phyloP scores from a whole-genome alignment of 2,797 vertebrate genomes.

The Phrynocephalus guinanensis region DNA sequence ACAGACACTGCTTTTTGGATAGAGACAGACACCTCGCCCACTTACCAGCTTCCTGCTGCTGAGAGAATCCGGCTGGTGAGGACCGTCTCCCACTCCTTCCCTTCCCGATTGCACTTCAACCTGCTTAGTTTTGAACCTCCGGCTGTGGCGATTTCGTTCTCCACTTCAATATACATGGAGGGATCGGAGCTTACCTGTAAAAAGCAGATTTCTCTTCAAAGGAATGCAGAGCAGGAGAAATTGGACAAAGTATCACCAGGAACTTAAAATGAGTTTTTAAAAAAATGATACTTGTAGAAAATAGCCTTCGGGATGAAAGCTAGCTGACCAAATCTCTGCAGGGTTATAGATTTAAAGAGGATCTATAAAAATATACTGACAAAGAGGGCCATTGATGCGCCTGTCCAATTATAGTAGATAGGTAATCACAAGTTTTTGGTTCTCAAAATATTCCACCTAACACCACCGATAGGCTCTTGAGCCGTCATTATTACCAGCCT shows the following conservation, averaged over 20 bases:
- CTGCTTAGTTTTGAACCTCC: slow-evolving; percentile 91
- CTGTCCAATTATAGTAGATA: background rate
- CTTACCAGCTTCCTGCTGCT: slow-evolving; percentile 92
- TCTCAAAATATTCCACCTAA: background rate
- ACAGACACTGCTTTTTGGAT: too few species aligned
- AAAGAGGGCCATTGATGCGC: too few species aligned
- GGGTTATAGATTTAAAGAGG: background rate
- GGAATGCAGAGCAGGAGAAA: slow-evolving; percentile 1
- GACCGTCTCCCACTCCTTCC: slow-evolving; percentile 91
- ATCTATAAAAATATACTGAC: background rate
- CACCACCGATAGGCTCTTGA: too few species aligned
- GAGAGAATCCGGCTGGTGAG: slow-evolving; percentile 89
- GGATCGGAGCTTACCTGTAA: slow-evolving; percentile 91
- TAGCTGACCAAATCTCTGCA: background rate
- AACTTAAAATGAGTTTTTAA: too few species aligned
- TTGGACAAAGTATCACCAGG: too few species aligned
- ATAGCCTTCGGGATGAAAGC: background rate
- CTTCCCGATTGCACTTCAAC: slow-evolving; percentile 91
- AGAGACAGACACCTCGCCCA: accelerated
- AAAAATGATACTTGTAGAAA: accelerated
- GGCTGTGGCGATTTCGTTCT: slow-evolving; percentile 89
- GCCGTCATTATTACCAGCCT: too few species aligned
- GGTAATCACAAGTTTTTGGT: background rate
- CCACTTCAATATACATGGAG: slow-evolving; percentile 92
- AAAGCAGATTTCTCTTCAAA: background rate